Evolutionary conservation across 2,113 vertebrate genomes (phyloP).

Genomic region (Sardina pilchardus): DNA sequence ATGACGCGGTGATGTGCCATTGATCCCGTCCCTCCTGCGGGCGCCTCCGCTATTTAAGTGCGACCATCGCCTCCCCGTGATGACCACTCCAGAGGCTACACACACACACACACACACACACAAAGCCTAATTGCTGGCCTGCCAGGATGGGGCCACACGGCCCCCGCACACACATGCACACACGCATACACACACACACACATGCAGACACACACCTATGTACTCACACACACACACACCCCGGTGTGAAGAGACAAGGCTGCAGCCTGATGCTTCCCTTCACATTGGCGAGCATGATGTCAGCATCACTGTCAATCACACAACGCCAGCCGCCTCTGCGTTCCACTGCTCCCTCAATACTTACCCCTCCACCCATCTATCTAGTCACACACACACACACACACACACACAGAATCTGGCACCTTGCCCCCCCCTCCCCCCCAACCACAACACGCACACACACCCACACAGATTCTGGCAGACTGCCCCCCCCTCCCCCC

Average conservation of each 20-base stretch:
- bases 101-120: too few species aligned
- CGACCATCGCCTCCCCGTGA: not conserved
- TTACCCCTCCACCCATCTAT: too few species aligned
- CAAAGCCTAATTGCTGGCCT: too few species aligned
- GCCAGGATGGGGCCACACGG: too few species aligned
- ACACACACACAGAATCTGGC: not conserved
- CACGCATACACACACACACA: conserved; percentile 11
- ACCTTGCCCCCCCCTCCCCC: too few species aligned
- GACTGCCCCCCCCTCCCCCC: too few species aligned
- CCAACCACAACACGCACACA: too few species aligned
- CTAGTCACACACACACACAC: not conserved
- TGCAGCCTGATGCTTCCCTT: not conserved
- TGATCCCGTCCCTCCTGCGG: not conserved
- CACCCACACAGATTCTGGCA: not conserved
- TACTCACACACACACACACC: not conserved
- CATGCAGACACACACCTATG: not conserved
- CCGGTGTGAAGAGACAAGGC: not conserved
- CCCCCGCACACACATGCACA: not conserved
- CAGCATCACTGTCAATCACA: not conserved
- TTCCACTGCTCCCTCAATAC: not conserved
- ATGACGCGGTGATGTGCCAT: not conserved
- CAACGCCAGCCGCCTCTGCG: not conserved
- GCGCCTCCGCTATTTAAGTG: not conserved
- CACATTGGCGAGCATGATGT: not conserved
- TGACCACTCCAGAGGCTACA: not conserved